A percentile compares a stretch with the other conserved stretches of the same genome.
phyloP scores from a whole-genome alignment of 2,113 vertebrate genomes.

The Tyrannus savana region DNA sequence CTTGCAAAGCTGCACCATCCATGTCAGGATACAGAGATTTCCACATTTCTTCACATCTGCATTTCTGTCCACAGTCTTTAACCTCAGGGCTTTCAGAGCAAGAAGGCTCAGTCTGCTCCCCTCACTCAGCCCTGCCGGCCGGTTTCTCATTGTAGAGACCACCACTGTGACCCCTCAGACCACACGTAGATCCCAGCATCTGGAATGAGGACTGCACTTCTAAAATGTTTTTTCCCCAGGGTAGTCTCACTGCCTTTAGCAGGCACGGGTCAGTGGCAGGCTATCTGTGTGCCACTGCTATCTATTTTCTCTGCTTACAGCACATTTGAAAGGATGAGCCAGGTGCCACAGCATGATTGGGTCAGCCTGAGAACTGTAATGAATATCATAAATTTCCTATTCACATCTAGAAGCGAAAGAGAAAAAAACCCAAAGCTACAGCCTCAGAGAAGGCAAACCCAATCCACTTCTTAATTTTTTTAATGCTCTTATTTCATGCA shows the following conservation, averaged over 20 bases:
- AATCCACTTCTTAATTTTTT: background rate
- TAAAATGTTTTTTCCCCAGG: background rate
- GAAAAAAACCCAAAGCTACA: background rate
- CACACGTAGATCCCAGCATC: accelerated
- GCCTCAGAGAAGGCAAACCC: background rate
- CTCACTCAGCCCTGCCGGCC: accelerated
- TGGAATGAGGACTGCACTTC: background rate
- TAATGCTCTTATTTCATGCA: background rate
- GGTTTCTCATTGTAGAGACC: background rate
- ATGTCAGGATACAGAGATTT: background rate
- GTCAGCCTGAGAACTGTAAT: background rate
- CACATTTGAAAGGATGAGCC: background rate
- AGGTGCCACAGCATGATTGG: background rate
- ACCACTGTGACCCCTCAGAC: background rate
- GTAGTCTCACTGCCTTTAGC: background rate
- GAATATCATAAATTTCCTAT: background rate
- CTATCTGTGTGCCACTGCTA: background rate
- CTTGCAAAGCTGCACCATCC: background rate
- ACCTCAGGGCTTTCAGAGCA: background rate
- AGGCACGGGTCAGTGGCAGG: background rate
- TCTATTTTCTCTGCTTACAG: background rate
- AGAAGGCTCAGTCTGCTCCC: background rate
- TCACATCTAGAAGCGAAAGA: background rate
- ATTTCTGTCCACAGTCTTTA: background rate
- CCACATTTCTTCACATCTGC: background rate